Base-by-base conservation (phyloP, 2,797 vertebrate species). In the Pantherophis alleghaniensis region DNA sequence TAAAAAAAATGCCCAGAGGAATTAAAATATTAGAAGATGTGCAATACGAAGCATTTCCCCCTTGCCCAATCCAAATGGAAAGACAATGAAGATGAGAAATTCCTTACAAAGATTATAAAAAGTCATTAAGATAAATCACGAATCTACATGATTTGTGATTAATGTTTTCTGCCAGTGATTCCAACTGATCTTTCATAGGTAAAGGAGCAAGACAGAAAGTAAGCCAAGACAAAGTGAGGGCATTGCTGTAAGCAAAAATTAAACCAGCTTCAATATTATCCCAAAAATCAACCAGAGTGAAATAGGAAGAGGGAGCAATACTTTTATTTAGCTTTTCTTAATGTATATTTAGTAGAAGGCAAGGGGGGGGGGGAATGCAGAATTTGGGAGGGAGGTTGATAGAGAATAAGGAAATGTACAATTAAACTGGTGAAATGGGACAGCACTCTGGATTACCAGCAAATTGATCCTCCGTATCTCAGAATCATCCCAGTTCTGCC, bases 401-500 rank as follows among this genome's bases (percentile, higher is more conserved):
- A 13, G 24, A n/a, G 5, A 13, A 24, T 0, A 59, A 57, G 47
- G 89, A 93, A 94, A 96, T 95, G 95, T 95, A 95, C 95, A 97
- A 94, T 91, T 95, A 94, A 63, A 95, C 96, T 95, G 53, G 26
- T 83, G 95, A 95, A 91, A 90, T 96, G 97, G 96, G 96, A 97
- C 95, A 89, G 96, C 93, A 95, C 94, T 96, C 93, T 93, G 95
- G 97, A 96, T 96, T 97, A 97, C 95, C 96, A 94, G 97, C 88
- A 96, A 92, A 47, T 83, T 98, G 97, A 97, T 97, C 97, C 97
- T 94, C 96, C 97, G 97, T 94, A 96, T 97, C 97, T 95, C 83
- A 26, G 97, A 98, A 97, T 97, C 98, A 97, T 97, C 96, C 95
- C 97, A 97, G 97, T 94, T 94, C 96, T 97, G 96, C 96, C 96